Conservation (phyloP, 2,888 invertebrate genomes). For the Alcis repandata region DNA sequence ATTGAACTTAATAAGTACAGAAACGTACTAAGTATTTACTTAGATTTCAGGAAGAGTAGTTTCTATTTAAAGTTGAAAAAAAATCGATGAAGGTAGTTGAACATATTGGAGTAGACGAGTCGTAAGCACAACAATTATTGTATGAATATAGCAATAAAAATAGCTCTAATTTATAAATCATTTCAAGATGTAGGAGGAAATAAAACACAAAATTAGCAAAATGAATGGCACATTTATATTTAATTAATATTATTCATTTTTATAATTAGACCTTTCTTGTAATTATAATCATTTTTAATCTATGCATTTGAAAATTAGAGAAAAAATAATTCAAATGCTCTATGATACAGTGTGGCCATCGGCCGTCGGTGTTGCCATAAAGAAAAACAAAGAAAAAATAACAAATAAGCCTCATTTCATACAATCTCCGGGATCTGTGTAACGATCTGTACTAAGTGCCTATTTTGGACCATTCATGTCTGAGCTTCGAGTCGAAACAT, state of each 20-base stretch:
- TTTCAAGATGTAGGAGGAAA: slow-evolving; percentile 54
- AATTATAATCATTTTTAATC: slow-evolving; percentile 77
- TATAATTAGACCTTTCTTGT: slow-evolving; percentile 86
- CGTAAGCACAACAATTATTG: too few species aligned
- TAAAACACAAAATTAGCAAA: slow-evolving; percentile 85
- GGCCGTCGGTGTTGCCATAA: slow-evolving; percentile 64
- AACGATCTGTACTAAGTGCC: slow-evolving; percentile 60
- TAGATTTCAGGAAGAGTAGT: too few species aligned
- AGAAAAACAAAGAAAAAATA: slow-evolving; percentile 62
- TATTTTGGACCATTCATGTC: slow-evolving; percentile 60
- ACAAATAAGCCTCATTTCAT: slow-evolving; percentile 75
- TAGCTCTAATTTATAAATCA: too few species aligned
- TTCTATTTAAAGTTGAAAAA: too few species aligned
- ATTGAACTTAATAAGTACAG: too few species aligned
- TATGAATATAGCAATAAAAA: too few species aligned
- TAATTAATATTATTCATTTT: slow-evolving; percentile 87
- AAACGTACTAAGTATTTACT: too few species aligned
- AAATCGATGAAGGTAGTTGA: too few species aligned
- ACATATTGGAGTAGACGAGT: too few species aligned
- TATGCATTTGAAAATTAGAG: slow-evolving; percentile 79
- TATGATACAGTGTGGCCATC: slow-evolving; percentile 63
- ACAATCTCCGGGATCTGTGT: slow-evolving; percentile 73
- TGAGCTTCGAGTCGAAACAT: slow-evolving; percentile 65
- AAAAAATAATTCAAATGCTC: slow-evolving; percentile 67
- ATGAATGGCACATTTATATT: slow-evolving; percentile 88